phyloP scores from a whole-genome alignment of 2,888 invertebrate species.

The Polyommatus icarus region DNA sequence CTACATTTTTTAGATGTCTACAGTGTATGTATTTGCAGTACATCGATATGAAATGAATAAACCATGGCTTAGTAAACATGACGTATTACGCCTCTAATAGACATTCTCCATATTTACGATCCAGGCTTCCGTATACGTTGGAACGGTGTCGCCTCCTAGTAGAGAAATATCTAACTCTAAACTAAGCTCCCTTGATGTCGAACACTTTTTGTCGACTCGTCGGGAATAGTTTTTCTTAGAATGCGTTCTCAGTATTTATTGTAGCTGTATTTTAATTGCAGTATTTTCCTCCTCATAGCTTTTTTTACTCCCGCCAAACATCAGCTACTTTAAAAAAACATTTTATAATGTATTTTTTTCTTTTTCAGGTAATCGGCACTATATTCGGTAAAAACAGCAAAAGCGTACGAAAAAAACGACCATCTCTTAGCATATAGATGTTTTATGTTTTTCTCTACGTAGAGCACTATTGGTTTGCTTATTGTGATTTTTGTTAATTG shows the following conservation, averaged over 20 bases:
- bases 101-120: constrained; percentile 18
- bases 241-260: background rate
- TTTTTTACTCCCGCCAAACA: background rate
- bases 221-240: constrained; percentile 21
- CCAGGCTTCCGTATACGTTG: constrained; percentile 26
- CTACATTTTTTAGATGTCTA: no score
- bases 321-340: background rate
- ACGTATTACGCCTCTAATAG: constrained; percentile 26
- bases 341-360: constrained; percentile 54
- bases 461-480: background rate
- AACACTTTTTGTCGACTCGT: constrained; percentile 9
- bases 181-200: constrained; percentile 5
- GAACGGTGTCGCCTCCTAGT: constrained; percentile 25
- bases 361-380: constrained; percentile 83
- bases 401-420: constrained; percentile 88
- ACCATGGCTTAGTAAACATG: constrained; percentile 13
- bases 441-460: background rate
- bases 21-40: background rate
- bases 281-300: background rate
- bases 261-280: constrained; percentile 14
- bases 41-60: constrained; percentile 12
- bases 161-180: background rate
- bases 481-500: constrained; percentile 18
- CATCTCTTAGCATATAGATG: constrained; percentile 86
- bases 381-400: constrained; percentile 90